Evolutionary conservation across 2,113 vertebrate genomes (phyloP).

Genomic region (Scophthalmus maximus): DNA sequence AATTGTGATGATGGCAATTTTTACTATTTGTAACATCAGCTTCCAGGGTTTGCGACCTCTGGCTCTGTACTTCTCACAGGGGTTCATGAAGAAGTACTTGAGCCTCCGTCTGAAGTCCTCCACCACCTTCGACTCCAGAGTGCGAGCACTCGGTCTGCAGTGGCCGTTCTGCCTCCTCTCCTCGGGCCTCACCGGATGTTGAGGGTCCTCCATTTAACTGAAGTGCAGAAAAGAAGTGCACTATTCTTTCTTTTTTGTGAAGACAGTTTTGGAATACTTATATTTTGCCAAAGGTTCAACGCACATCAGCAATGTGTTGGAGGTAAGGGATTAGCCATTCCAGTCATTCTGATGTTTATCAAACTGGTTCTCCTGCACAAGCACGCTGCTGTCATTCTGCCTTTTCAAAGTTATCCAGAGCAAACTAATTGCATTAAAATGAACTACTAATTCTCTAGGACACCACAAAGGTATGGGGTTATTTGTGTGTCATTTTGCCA

Average conservation of each 20-base stretch:
- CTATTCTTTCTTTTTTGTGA: not conserved
- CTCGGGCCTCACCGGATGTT: conserved; percentile 45
- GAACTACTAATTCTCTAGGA: not conserved
- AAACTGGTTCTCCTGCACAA: conserved; percentile 69
- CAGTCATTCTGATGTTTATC: conserved; percentile 76
- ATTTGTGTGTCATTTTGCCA: too few relatives aligned
- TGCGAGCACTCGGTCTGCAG: conserved; percentile 38
- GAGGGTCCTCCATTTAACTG: conserved; percentile 65
- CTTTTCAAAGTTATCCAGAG: not conserved
- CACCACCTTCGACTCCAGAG: conserved; percentile 79
- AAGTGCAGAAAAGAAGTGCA: not conserved
- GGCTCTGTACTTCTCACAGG: conserved; percentile 95
- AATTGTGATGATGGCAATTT: conserved; percentile 90
- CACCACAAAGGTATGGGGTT: too few relatives aligned
- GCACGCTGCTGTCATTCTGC: not conserved
- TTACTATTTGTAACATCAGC: conserved; percentile 91
- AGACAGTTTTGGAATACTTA: not conserved
- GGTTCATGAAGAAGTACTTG: conserved; percentile 98
- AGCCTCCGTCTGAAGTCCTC: conserved; percentile 91
- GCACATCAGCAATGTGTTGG: conserved; percentile 1
- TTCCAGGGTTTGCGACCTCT: conserved; percentile 95
- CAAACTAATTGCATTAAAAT: not conserved
- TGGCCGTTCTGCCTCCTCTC: conserved; percentile 13
- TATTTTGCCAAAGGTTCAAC: not conserved
- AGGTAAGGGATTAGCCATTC: conserved; percentile 47